These are phyloP conservation scores for Anser cygnoides DNA, from an alignment of 2,113 vertebrate genomes.

Conservation along the genomic window DNA sequence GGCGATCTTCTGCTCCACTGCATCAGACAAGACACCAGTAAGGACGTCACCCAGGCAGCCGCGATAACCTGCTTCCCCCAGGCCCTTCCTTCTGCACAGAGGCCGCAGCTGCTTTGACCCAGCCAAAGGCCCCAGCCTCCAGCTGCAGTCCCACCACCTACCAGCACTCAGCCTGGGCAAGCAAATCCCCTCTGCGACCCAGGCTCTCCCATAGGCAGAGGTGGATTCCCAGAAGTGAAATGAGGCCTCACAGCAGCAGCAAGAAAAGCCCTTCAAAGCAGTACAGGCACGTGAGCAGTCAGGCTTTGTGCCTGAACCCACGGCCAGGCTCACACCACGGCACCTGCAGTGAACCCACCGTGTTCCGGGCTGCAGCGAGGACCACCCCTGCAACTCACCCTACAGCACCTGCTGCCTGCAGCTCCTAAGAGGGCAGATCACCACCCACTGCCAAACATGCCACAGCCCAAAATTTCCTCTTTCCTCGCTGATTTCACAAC, in stretches of 20 bases:
- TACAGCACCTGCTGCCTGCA: background rate
- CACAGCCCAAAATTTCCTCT: background rate
- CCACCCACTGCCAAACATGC: background rate
- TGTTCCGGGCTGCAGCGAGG: background rate
- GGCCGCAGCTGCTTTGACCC: background rate
- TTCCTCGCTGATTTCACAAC: background rate
- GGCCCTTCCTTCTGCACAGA: accelerated
- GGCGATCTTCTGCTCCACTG: constrained; percentile 94
- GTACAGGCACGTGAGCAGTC: background rate
- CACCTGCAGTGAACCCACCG: background rate
- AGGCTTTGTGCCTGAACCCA: too few species aligned
- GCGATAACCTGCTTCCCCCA: accelerated
- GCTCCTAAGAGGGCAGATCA: background rate
- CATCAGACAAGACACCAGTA: accelerated
- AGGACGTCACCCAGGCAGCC: background rate
- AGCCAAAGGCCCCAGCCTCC: background rate
- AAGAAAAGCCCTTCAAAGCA: background rate
- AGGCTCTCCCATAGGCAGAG: background rate
- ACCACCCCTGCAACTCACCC: background rate
- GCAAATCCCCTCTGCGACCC: background rate
- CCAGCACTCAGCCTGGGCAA: background rate
- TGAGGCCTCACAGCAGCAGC: background rate
- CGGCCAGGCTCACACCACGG: background rate
- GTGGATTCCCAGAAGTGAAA: background rate
- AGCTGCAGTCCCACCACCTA: background rate